phyloP scores from a whole-genome alignment of 2,797 vertebrate species.

The Pseudochromis fuscus region DNA sequence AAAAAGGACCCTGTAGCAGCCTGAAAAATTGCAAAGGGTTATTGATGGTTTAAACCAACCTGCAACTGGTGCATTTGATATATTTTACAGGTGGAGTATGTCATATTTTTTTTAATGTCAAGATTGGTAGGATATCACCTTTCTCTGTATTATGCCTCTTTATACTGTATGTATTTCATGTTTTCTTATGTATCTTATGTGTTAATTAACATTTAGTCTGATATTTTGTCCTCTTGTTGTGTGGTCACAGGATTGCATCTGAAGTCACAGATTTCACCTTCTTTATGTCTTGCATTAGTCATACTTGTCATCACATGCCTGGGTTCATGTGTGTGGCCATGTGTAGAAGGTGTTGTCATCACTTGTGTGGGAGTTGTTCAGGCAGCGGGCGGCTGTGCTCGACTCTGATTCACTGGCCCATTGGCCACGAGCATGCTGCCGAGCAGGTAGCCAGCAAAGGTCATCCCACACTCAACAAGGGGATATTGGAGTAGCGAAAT shows the following conservation, averaged over 20 bases:
- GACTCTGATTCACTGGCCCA: slow-evolving; percentile 43
- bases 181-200: too few relatives aligned
- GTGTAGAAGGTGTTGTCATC: not conserved
- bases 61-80: not conserved
- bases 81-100: not conserved
- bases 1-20: slow-evolving; percentile 11
- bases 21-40: not conserved
- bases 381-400: slow-evolving; percentile 28
- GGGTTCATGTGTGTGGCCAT: slow-evolving; percentile 5
- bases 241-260: not conserved
- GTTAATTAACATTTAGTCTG: too few relatives aligned
- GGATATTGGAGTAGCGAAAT: slow-evolving; percentile 26
- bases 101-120: too few relatives aligned
- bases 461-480: slow-evolving; percentile 39
- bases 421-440: slow-evolving; percentile 16
- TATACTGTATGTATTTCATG: too few relatives aligned
- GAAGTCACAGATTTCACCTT: slow-evolving; percentile 13
- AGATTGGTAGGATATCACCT: too few relatives aligned
- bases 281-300: too few relatives aligned
- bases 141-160: too few relatives aligned
- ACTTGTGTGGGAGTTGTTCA: slow-evolving; percentile 25
- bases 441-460: slow-evolving; percentile 62
- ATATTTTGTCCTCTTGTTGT: slow-evolving; percentile 5
- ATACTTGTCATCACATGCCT: slow-evolving; percentile 1
- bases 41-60: not conserved